phyloP scores from a whole-genome alignment of 2,797 vertebrate species.

The Mastacembelus armatus region DNA sequence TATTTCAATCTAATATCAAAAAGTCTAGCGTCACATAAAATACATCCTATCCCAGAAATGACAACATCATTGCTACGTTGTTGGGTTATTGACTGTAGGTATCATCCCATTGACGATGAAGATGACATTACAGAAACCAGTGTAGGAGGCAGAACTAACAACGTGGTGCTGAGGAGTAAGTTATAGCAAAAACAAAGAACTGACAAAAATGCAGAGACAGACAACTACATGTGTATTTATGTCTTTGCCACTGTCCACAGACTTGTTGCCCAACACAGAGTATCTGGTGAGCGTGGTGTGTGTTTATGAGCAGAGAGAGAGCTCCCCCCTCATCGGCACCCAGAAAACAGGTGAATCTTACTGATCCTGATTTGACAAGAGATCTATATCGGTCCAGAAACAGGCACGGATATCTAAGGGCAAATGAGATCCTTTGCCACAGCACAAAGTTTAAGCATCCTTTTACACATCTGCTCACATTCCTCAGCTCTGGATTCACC shows the following conservation, averaged over 20 bases:
- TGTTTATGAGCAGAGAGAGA: constrained; percentile 92
- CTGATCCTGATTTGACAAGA: background rate
- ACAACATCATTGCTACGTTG: background rate
- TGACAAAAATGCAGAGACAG: background rate
- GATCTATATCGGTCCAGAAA: background rate
- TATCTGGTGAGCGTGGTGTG: constrained; percentile 93
- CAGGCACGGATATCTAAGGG: background rate
- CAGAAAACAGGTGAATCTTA: constrained; percentile 89
- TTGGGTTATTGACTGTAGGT: constrained; percentile 73
- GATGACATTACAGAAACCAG: constrained; percentile 89
- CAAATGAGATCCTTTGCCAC: background rate
- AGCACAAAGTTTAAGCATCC: background rate
- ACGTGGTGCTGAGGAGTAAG: constrained; percentile 90
- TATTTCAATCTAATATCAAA: too few species aligned
- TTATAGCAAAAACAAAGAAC: background rate
- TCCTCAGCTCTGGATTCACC: constrained; percentile 92
- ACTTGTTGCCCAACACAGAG: constrained; percentile 92
- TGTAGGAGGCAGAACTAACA: constrained; percentile 81
- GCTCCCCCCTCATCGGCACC: constrained; percentile 87
- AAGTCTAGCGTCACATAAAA: too few species aligned
- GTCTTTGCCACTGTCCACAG: constrained; percentile 71
- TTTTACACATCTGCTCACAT: background rate
- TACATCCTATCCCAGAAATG: background rate
- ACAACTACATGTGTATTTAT: background rate
- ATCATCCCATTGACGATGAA: constrained; percentile 91